A percentile compares a stretch with the other conserved stretches of the same genome.
phyloP scores from a whole-genome alignment of 2,113 vertebrate genomes.

The Stictonetta naevosa region DNA sequence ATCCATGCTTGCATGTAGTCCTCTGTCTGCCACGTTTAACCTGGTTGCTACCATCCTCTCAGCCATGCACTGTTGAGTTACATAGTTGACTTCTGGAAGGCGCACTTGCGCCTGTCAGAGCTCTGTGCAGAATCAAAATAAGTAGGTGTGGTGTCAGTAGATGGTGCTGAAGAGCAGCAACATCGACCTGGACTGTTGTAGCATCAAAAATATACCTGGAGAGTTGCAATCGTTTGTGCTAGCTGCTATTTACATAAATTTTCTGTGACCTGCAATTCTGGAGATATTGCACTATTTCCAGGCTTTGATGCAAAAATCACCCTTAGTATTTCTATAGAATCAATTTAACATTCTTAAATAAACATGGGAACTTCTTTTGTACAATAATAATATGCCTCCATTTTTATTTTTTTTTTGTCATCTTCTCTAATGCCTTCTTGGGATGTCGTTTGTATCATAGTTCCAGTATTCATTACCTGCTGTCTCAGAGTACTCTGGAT shows the following conservation, averaged over 20 bases:
- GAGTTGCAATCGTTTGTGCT: background rate
- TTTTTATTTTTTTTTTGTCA: background rate
- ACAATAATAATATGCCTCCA: background rate
- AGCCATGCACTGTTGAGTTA: background rate
- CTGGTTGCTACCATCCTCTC: background rate
- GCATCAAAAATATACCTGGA: background rate
- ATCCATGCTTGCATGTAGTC: background rate
- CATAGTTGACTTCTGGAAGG: background rate
- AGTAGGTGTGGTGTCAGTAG: background rate
- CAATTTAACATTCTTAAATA: background rate
- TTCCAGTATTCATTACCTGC: background rate
- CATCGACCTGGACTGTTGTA: accelerated
- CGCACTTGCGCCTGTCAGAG: background rate
- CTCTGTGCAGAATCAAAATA: background rate
- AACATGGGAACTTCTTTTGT: background rate
- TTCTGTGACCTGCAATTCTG: background rate
- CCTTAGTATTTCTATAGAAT: background rate
- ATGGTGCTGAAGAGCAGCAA: conserved; percentile 5
- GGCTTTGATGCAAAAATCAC: background rate
- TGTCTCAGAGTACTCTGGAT: background rate
- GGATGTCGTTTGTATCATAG: background rate
- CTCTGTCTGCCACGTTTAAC: background rate
- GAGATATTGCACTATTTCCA: background rate
- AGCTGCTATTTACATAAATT: background rate
- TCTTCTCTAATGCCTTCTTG: background rate